These are phyloP conservation scores for Antheraea pernyi DNA, from an alignment of 1,140 invertebrate species.

Conservation along the genomic window DNA sequence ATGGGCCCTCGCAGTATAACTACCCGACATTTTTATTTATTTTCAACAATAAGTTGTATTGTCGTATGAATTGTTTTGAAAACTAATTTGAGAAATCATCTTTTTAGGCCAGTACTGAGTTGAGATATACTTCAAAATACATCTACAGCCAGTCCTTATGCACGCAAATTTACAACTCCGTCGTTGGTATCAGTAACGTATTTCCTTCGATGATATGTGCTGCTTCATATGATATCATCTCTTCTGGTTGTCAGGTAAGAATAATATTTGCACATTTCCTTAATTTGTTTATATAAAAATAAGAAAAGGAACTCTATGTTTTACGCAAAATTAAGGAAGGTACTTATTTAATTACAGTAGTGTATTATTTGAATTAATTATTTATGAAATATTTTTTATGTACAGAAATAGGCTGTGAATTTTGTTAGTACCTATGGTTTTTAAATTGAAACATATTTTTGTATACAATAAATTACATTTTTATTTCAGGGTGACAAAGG, in stretches of 20 bases:
- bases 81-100: no score
- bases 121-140: slow-evolving; percentile 27
- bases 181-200: slow-evolving; percentile 17
- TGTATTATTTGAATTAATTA: no score
- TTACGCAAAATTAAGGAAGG: no score
- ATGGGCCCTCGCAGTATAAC: no score
- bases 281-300: not conserved
- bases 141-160: slow-evolving; percentile 32
- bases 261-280: not conserved
- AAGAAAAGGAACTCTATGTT: no score
- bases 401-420: no score
- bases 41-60: no score
- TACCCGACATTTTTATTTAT: no score
- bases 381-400: no score
- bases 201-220: slow-evolving; percentile 33
- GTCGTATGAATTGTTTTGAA: no score
- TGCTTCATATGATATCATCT: slow-evolving; percentile 22
- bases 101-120: slow-evolving; percentile 24
- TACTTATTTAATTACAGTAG: no score
- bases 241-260: slow-evolving; percentile 24
- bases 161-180: slow-evolving; percentile 18
- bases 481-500: slow-evolving; percentile 44
- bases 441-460: not conserved
- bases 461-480: slow-evolving; percentile 13
- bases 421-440: not conserved